phyloP scores from a whole-genome alignment of 1,140 invertebrate species.

The Euglossa dilemma region DNA sequence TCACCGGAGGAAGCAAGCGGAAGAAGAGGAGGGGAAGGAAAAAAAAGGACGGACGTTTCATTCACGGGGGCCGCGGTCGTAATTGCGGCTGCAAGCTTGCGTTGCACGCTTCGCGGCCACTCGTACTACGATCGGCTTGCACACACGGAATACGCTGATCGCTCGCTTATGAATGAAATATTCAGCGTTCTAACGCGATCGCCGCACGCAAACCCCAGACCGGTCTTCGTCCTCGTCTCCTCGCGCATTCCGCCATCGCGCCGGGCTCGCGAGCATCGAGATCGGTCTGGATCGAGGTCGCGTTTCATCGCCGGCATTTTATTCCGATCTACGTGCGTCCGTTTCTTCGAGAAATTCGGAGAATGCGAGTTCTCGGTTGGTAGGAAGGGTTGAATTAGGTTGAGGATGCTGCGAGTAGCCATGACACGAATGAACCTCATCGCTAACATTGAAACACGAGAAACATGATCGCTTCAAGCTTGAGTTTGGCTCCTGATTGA shows the following conservation, averaged over 20 bases:
- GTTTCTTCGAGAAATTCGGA: too few relatives aligned
- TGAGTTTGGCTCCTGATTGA: too few relatives aligned
- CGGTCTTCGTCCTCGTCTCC: conserved; percentile 58
- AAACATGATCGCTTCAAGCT: too few relatives aligned
- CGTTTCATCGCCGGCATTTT: too few relatives aligned
- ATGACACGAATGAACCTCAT: too few relatives aligned
- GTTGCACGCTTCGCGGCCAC: conserved; percentile 34
- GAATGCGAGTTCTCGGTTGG: too few relatives aligned
- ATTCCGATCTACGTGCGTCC: too few relatives aligned
- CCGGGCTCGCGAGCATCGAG: background rate
- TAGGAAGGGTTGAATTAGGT: too few relatives aligned
- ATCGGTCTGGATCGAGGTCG: conserved; percentile 52
- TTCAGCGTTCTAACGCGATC: conserved; percentile 75
- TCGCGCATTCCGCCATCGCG: conserved; percentile 2
- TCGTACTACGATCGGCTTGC: conserved; percentile 50
- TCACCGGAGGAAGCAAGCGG: background rate
- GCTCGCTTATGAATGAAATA: conserved; percentile 79
- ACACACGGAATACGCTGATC: conserved; percentile 71
- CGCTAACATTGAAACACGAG: too few relatives aligned
- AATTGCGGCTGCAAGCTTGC: conserved; percentile 66
- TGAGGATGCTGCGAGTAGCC: too few relatives aligned
- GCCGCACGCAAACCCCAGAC: conserved; percentile 73
- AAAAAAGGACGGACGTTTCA: conserved; percentile 65
- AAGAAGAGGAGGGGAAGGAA: background rate
- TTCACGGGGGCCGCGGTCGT: conserved; percentile 68